phyloP scores from a whole-genome alignment of 2,888 invertebrate species.

The Meliscaeva auricollis region DNA sequence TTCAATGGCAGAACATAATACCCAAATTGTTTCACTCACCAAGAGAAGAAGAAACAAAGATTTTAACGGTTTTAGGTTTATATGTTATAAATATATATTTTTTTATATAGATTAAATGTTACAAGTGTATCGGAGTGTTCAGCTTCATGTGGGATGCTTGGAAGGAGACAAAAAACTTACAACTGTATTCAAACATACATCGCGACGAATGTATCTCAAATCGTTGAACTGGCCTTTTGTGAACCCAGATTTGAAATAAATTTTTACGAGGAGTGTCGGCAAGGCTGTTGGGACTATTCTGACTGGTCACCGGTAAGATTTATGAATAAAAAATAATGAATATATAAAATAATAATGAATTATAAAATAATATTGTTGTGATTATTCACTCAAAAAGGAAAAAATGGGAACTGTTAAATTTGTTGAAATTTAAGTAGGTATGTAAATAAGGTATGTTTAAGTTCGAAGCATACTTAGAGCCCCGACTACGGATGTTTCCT shows the following conservation, averaged over 20 bases:
- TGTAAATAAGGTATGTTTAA: too few relatives aligned
- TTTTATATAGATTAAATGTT: slow-evolving; percentile 80
- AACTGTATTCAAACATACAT: slow-evolving; percentile 86
- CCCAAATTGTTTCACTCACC: too few relatives aligned
- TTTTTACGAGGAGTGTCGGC: slow-evolving; percentile 85
- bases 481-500: too few relatives aligned
- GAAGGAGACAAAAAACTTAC: slow-evolving; percentile 86
- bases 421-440: too few relatives aligned
- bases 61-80: too few relatives aligned
- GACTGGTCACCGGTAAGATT: slow-evolving; percentile 89
- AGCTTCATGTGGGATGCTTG: slow-evolving; percentile 88
- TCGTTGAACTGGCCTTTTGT: slow-evolving; percentile 82
- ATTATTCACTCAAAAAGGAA: too few relatives aligned
- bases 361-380: background rate
- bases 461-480: too few relatives aligned
- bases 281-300: slow-evolving; percentile 90
- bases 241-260: slow-evolving; percentile 79
- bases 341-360: too few relatives aligned
- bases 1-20: too few relatives aligned
- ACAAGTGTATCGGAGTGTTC: slow-evolving; percentile 87
- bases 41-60: too few relatives aligned
- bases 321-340: background rate
- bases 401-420: too few relatives aligned
- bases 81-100: background rate
- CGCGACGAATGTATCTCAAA: slow-evolving; percentile 79